Evolutionary conservation across 1,140 invertebrate genomes (phyloP).

Genomic region (Danaus plexippus): DNA sequence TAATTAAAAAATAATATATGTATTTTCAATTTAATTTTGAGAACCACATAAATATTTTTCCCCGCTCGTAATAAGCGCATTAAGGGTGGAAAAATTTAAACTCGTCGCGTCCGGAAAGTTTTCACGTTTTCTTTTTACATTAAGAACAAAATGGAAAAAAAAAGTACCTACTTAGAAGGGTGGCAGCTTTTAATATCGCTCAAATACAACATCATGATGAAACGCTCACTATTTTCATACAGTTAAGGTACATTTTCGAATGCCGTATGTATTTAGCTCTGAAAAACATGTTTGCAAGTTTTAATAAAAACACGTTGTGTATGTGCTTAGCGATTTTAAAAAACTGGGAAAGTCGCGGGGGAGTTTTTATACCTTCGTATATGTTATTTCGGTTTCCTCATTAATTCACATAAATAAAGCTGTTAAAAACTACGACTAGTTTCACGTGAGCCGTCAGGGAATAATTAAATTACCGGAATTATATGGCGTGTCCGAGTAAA

Average conservation of each 20-base stretch:
- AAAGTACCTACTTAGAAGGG: slow-evolving; percentile 64
- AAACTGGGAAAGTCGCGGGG: slow-evolving; percentile 35
- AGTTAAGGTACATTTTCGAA: slow-evolving; percentile 23
- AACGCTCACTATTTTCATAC: slow-evolving; percentile 2
- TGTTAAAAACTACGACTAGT: no score
- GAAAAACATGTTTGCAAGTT: slow-evolving; percentile 37
- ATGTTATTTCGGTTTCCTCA: slow-evolving; percentile 3
- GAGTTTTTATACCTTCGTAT: slow-evolving; percentile 33
- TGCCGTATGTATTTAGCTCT: slow-evolving; percentile 13
- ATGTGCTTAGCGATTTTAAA: slow-evolving; percentile 60
- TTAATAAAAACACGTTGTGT: slow-evolving; percentile 51
- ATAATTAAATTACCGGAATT: no score
- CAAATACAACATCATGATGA: slow-evolving; percentile 15
- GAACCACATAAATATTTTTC: slow-evolving; percentile 37
- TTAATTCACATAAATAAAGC: no score
- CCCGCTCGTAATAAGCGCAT: slow-evolving; percentile 68
- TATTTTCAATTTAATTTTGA: slow-evolving; percentile 31
- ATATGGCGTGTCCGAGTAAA: no score
- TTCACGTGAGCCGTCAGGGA: no score
- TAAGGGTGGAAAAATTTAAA: slow-evolving; percentile 68
- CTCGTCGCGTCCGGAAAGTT: slow-evolving; percentile 61
- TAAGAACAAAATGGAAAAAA: slow-evolving; percentile 62
- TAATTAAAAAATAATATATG: slow-evolving; percentile 3
- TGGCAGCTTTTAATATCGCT: slow-evolving; percentile 64
- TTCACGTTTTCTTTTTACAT: slow-evolving; percentile 70